Evolutionary conservation across 2,888 invertebrate species (phyloP), one percentile per base, ranked within the genome.

Genomic region (Flexamia atlantica): DNA sequence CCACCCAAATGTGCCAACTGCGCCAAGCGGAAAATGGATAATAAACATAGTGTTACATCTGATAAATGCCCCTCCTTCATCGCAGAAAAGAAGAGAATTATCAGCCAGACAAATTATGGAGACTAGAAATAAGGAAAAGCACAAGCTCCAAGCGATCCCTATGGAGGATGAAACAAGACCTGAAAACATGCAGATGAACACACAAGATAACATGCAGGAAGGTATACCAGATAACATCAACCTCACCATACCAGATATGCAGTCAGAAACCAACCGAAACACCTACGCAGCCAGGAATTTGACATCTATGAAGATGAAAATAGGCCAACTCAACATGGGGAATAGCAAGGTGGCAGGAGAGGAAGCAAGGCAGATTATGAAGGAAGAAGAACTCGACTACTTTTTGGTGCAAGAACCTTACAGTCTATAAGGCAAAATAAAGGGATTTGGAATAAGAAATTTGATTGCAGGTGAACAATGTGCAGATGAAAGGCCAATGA

Each of bases 221-320:
- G 83, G 28, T 70, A 30, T 32, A 84, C 4, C 36, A 32, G 0
- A 50, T 85, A 0, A 82, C 86, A 0, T 81, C 85, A 40, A 87
- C 87, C 82, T 87, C 60, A 42, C 85, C 85, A 68, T 87, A 86
- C 42, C 86, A 87, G 12, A 25, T 17, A 3, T 85, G 74, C 30
- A 86, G 86, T 0, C 87, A 87, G 36, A 83, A 0, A 82, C 84
- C 40, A 14, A 81, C 81, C 85, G 14, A 84, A 40, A n/a, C n/a
- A n/a, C n/a, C n/a, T 68, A 53, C 60, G 10, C 83, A 81, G 10
- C 82, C 2, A 7, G 32, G 50, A n/a, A n/a, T 0, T 50, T 12
- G 30, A 36, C 9, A 64, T 40, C 0, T 87, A 86, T 70, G 70
- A 81, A 0, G 84, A 86, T 82, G n/a, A 53, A 80, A 23, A 57